Evolutionary conservation across 2,797 vertebrate species (phyloP).

Genomic region (Sebastes alutus): DNA sequence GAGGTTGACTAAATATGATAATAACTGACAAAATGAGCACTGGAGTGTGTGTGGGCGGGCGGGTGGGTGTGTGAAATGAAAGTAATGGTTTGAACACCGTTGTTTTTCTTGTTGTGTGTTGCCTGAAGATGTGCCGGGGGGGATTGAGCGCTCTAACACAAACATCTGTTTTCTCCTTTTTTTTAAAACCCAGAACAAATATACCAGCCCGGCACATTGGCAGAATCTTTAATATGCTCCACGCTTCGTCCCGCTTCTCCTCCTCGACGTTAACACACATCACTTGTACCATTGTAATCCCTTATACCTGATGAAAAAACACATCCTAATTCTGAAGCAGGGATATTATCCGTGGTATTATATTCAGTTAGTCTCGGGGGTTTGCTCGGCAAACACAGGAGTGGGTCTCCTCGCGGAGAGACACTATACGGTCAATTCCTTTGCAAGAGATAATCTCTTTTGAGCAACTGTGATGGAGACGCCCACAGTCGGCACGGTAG

Average conservation of each 20-base stretch:
- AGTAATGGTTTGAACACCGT: slow-evolving; percentile 24
- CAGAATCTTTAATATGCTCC: slow-evolving; percentile 45
- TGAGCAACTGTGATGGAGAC: slow-evolving; percentile 38
- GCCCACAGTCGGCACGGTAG: slow-evolving; percentile 8
- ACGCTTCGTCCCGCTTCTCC: slow-evolving; percentile 3
- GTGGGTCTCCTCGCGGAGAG: not conserved
- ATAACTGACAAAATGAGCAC: not conserved
- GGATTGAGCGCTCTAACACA: slow-evolving; percentile 57
- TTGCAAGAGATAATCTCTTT: slow-evolving; percentile 40
- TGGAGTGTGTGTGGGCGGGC: not conserved
- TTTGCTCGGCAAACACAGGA: slow-evolving; percentile 45
- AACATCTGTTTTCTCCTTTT: slow-evolving; percentile 72
- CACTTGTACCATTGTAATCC: slow-evolving; percentile 58
- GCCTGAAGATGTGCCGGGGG: slow-evolving; percentile 57
- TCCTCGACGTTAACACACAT: slow-evolving; percentile 51
- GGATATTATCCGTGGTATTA: slow-evolving; percentile 57
- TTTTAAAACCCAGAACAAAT: slow-evolving; percentile 56
- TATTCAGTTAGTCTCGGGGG: slow-evolving; percentile 49
- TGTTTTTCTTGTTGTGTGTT: slow-evolving; percentile 35
- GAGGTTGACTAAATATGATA: not conserved
- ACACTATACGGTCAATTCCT: slow-evolving; percentile 28
- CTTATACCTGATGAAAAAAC: slow-evolving; percentile 58
- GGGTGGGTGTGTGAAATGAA: slow-evolving; percentile 19
- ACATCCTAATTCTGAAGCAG: slow-evolving; percentile 28
- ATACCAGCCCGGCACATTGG: slow-evolving; percentile 39